Evolutionary conservation across 2,797 vertebrate species (phyloP), one percentile per base, ranked within the genome.

Genomic region (Pipistrellus kuhlii): DNA sequence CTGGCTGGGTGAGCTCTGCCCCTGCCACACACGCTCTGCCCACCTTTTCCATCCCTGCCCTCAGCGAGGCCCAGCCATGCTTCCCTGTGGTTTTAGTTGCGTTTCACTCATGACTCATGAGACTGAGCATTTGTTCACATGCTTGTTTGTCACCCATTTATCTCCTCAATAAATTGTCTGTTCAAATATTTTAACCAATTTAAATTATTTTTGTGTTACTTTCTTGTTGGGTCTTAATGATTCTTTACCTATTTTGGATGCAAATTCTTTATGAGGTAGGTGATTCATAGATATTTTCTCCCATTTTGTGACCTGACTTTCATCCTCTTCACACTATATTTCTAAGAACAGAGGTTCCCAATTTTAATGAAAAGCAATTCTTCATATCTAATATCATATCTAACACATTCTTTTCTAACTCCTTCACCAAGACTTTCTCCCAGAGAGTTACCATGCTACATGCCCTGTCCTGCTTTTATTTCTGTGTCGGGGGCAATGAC

Each of bases 51-150:
- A 18, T 53, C 23, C 21, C 23, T 9, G 35, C 13, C 21, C 32
- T 46, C 4, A 6, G 8, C 11, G n/a, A 8, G 32, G 32, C 3
- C 12, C 23, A 8, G 8, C 27, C 8, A 9, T 4, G 12, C 27
- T 9, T 11, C 15, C 25, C 6, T 14, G 11, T 4, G n/a, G 2
- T 11, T 27, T 59, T 62, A 3, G 15, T 17, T 35, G 7, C 44
- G 3, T 64, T 35, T 55, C 23, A 27, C 35, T n/a, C 51, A 2
- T 44, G 55, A 84, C 46, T 18, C 48, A 62, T n/a, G 3, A 66
- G 11, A 15, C 35, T 25, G 57, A 71, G 32, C 27, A 71, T 72
- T 12, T 66, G 55, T 72, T 57, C 25, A 6, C 20, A 13, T 18
- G 53, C 12, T 59, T 53, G 13, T 35, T 75, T 59, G n/a, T 2